Base-by-base conservation (phyloP, 1,140 invertebrate species). In the Zaprionus africanus region DNA sequence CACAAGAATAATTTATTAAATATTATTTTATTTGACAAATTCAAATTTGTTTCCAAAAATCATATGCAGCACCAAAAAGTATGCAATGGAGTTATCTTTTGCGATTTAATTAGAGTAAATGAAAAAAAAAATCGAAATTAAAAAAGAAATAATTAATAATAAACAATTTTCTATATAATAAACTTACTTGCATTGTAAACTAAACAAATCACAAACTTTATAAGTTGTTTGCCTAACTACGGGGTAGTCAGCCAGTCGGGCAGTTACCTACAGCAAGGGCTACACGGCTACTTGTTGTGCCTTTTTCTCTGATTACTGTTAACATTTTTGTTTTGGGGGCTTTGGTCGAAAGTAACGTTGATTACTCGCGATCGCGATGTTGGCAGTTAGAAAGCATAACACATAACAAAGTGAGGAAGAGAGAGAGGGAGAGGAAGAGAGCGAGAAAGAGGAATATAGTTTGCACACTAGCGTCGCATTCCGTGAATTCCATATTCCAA, bases 351-450 rank as follows among this genome's bases (percentile, higher is more conserved):
- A 66, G 64, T 60, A 68, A 57, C 58, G 49, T 51, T 57, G 59
- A 51, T 75, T 61, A 66, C 38, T 73, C 38, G 70, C 49, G 31
- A 76, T 82, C 68, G 83, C 82, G 82, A 67, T 86, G 76, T 54
- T 78, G 19, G 72, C 80, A 77, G 83, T 86, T 86, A 82, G 83
- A 86, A 86, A 86, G 79, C 83, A 87, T 87, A 74, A 65, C 82
- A 82, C 78, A 71, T 46, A 57, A 69, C 36, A 36, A 17, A 46
- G 38, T n/a, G 38, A 15, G 38, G n/a, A 2, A n/a, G 15, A 7
- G 2, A 43, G 41, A 43, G n/a, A 43, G 41, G 38, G 15, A 41
- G 38, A 4, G 36, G 13, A 13, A 15, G 15, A 41, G 36, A 13
- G 36, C 4, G 36, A 59, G 51, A 7, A 26, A 58, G 13, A 58